A percentile compares a stretch with the other conserved stretches of the same genome.
Conservation (phyloP, 2,113 vertebrate species). For the Empidonax alnorum region DNA sequence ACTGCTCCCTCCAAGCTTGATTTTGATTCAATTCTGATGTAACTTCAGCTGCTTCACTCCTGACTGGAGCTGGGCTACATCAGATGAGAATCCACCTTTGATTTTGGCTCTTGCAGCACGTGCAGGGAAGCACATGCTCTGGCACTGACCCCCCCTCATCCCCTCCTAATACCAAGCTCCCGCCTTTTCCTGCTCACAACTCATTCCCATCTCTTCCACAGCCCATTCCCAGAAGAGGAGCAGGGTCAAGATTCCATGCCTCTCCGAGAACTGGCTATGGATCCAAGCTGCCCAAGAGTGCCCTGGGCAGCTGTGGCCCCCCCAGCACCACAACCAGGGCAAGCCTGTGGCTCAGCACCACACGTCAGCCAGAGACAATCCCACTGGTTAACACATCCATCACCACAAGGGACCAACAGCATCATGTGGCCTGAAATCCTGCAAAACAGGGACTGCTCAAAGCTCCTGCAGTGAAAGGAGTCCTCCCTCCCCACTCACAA, state of each 20-base stretch:
- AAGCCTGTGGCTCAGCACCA: background rate
- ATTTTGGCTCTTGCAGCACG: background rate
- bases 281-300: background rate
- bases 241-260: background rate
- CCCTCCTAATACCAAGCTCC: background rate
- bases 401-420: background rate
- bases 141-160: background rate
- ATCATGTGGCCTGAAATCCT: background rate
- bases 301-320: background rate
- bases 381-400: background rate
- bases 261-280: background rate
- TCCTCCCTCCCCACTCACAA: background rate
- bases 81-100: background rate
- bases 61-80: background rate
- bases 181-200: background rate
- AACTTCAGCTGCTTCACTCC: background rate
- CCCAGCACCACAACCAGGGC: background rate
- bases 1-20: background rate
- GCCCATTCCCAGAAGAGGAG: background rate
- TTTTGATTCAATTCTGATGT: background rate
- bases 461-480: background rate
- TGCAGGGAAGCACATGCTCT: background rate
- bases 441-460: background rate
- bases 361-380: background rate
- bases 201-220: background rate